Evolutionary conservation across 2,113 vertebrate genomes (phyloP).

Genomic region (Pontoporia blainvillei): DNA sequence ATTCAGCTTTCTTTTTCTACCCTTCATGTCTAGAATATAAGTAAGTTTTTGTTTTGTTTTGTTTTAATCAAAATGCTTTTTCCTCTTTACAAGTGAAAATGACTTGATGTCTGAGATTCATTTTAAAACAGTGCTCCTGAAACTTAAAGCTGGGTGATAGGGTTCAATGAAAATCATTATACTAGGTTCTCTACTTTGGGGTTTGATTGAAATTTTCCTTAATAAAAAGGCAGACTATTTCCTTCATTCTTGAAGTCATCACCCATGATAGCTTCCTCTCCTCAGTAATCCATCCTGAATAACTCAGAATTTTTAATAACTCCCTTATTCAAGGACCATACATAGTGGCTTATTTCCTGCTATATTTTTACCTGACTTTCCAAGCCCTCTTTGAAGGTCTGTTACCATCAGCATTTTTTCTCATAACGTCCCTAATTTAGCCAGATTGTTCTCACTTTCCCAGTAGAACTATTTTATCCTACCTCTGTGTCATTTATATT

Average conservation of each 20-base stretch:
- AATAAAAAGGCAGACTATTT: neutral
- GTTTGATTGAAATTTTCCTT: neutral
- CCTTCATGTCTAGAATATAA: neutral
- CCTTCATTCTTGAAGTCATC: neutral
- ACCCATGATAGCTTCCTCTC: neutral
- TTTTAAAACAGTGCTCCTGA: neutral
- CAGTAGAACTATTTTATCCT: neutral
- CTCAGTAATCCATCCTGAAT: neutral
- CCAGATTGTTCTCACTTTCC: neutral
- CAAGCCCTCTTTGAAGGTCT: neutral
- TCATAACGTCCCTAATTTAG: neutral
- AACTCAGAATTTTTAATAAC: neutral
- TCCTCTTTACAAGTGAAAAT: slow-evolving; percentile 2
- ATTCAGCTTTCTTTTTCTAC: neutral
- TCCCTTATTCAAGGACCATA: neutral
- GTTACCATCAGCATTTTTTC: neutral
- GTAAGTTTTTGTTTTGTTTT: neutral
- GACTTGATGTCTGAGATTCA: neutral
- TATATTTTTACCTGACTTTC: neutral
- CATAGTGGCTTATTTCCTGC: neutral
- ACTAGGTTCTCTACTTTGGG: neutral
- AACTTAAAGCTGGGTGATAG: neutral
- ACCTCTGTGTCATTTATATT: neutral
- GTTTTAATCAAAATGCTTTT: neutral
- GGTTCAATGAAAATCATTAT: neutral